Conservation (phyloP, 2,113 vertebrate genomes). For the Lamprotornis superbus region DNA sequence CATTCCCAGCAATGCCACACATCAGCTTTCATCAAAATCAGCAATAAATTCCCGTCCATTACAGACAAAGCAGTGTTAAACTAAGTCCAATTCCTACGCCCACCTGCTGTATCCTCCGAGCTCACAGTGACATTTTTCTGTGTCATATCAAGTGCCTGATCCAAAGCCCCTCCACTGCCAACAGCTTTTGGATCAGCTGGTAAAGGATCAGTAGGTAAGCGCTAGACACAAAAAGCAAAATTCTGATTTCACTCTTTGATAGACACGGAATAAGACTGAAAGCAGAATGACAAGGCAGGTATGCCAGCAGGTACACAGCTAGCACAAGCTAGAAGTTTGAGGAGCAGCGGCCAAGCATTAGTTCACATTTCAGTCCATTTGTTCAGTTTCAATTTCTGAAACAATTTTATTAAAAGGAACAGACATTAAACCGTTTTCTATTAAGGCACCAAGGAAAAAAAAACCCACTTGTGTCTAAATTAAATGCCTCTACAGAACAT, state of each 20-base stretch:
- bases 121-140: not conserved
- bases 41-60: not conserved
- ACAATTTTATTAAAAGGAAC: not conserved
- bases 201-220: not conserved
- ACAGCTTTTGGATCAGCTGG: not conserved
- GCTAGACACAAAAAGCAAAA: not conserved
- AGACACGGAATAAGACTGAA: not conserved
- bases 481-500: not conserved
- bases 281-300: not conserved
- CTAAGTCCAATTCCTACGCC: not conserved
- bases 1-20: not conserved
- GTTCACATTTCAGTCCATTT: not conserved
- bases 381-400: not conserved
- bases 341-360: not conserved
- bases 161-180: not conserved
- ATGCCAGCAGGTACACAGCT: not conserved
- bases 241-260: not conserved
- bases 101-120: not conserved
- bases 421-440: not conserved
- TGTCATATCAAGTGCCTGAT: not conserved
- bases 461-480: not conserved
- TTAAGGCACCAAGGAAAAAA: not conserved
- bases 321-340: not conserved
- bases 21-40: not conserved
- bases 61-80: not conserved